Base-by-base conservation (phyloP, 1,140 invertebrate species). In the Drosophila kohkoa region DNA sequence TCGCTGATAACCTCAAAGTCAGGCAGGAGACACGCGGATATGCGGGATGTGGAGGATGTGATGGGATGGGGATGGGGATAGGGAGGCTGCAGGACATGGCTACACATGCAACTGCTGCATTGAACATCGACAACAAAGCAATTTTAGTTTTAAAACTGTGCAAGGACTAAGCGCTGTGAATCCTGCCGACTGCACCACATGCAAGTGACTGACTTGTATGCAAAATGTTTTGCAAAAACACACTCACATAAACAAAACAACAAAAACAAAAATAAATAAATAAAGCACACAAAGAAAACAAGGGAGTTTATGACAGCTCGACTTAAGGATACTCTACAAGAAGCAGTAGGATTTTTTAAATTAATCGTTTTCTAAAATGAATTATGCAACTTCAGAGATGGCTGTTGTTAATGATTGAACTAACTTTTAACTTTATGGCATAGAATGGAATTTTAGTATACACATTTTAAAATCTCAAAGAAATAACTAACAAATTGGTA, bases 81-180 rank as follows among this genome's bases (percentile, higher is more conserved):
- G 11, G n/a, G 5, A 30, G 49, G 55, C 13, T 1, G 5, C 54
- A 57, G 54, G 54, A 77, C 66, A 58, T 70, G 64, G 75, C 64
- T 76, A 71, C 74, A 81, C 55, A 76, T 81, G 73, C 76, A 75
- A 64, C 83, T 77, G 77, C 69, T 88, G 83, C 83, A 89, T 88
- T 83, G 85, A 83, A 89, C 83, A 88, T 88, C 85, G 85, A 81
- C 85, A 83, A 88, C 80, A 88, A 88, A 88, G 85, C 83, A 89
- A 88, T 88, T 87, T 88, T 73, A 83, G 85, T 82, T 87, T 77
- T 80, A 88, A 87, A 88, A 87, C 83, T 77, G 77, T 66, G 65
- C 76, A 41, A 75, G 70, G 76, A 79, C 79, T 79, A 87, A 88
- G 73, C 77, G 75, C 74, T 80, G 54, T 54, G 30, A 69, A 62